Base-by-base conservation (phyloP, 2,113 vertebrate species). In the Camelus bactrianus region DNA sequence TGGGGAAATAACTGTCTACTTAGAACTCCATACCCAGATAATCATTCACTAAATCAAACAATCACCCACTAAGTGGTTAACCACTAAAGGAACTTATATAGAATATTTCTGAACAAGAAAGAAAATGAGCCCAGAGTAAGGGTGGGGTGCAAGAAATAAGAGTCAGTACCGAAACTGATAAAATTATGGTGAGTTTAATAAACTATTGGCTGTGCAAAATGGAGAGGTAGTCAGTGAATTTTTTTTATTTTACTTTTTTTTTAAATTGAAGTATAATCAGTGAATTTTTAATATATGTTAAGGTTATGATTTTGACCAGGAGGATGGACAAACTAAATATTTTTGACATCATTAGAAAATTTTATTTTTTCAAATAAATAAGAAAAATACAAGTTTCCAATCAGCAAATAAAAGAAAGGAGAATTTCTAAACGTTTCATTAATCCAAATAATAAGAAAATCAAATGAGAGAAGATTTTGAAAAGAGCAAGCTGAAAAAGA, bases 321-420 rank as follows among this genome's bases (percentile, higher is more conserved):
- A 89, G 11, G 62, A 54, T 0, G 70, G 30, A 69, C 26, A 30
- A n/a, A 56, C 30, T 88, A 87, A 79, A 67, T 56, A 56, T 12
- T 77, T 75, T 56, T 79, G 1, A 69, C 14, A 87, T 88, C 32
- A 28, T 89, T 80, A 90, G 26, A 76, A 94, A 90, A 93, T 11
- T 28, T 12, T 54, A 50, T n/a, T 81, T 32, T 54, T 94, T 79
- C 32, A 79, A 86, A 89, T 42, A 85, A 85, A n/a, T 38, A 87
- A 83, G 11, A 79, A 93, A 91, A 38, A 52, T 42, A 67, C 6
- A 76, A 54, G 6, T 12, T 70, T 93, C 38, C 14, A 83, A 58
- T 69, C 42, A 52, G 17, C 69, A 38, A 94, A 48, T 75, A 13
- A 93, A 87, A 93, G 67, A 64, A 90, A 73, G 3, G 3, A 9